Percentiles rank a stretch among this genome's conserved stretches.
Conservation (phyloP, 2,113 vertebrate genomes). For the Zosterops japonicus region DNA sequence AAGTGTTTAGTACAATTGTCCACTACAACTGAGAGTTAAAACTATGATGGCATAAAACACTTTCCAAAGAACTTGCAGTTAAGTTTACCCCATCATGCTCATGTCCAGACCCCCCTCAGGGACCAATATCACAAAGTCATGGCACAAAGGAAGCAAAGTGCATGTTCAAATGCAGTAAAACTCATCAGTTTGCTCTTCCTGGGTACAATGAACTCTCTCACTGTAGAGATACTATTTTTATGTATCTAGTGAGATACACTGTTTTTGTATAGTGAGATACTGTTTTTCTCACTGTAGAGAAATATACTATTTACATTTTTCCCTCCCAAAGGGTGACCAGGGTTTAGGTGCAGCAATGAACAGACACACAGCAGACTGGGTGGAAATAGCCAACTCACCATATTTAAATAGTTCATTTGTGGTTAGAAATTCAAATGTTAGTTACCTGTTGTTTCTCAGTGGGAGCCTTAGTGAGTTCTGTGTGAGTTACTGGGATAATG, state of each 20-base stretch:
- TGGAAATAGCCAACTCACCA: neutral
- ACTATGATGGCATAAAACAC: neutral
- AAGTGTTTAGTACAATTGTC: neutral
- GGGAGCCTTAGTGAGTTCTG: neutral
- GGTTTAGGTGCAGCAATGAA: neutral
- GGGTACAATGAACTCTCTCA: neutral
- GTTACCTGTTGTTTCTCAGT: neutral
- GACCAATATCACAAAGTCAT: neutral
- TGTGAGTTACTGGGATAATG: neutral
- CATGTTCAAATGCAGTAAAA: neutral
- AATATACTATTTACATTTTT: neutral
- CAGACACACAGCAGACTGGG: neutral
- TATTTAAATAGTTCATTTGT: neutral
- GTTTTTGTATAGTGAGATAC: neutral
- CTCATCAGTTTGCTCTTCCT: neutral
- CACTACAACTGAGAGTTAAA: neutral
- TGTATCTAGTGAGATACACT: neutral
- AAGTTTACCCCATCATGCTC: neutral
- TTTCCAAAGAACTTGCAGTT: neutral
- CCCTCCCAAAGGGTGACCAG: accelerated
- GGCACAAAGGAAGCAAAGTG: neutral
- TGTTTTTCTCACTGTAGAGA: neutral
- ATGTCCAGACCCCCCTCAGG: neutral
- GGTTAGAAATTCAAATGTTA: neutral
- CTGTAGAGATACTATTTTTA: neutral